Percentiles rank a stretch among this genome's conserved stretches.
Conservation (phyloP, 2,113 vertebrate genomes). For the Poicephalus meyeri region DNA sequence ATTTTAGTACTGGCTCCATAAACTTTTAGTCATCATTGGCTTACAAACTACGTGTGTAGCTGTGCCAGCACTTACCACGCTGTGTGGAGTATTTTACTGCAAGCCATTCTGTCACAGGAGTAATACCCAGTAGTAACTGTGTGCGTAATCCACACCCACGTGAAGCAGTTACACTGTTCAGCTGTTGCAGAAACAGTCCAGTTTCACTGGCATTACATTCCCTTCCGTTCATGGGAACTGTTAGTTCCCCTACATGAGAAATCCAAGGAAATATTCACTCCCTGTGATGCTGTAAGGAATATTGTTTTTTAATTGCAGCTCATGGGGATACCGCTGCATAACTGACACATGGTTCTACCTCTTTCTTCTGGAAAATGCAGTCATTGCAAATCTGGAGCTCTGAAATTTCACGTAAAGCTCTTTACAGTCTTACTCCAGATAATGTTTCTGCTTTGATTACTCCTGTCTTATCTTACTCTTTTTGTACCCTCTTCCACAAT, state of each 20-base stretch:
- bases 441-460: slow-evolving; percentile 28
- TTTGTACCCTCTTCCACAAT: slow-evolving; percentile 2
- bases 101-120: neutral
- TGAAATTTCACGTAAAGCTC: neutral
- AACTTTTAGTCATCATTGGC: slow-evolving; percentile 18
- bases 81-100: neutral
- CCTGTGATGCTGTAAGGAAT: neutral
- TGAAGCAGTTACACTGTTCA: neutral
- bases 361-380: neutral
- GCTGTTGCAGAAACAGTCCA: neutral
- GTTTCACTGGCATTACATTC: neutral
- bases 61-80: neutral
- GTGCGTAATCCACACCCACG: neutral
- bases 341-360: neutral
- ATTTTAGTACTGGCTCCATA: neutral
- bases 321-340: neutral
- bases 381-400: neutral
- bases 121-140: neutral
- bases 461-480: neutral
- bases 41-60: neutral
- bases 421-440: neutral
- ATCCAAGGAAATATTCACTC: neutral
- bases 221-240: fast-evolving
- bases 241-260: neutral
- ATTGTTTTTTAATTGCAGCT: neutral